phyloP scores from a whole-genome alignment of 2,888 invertebrate species.

The Drosophila neotestacea region DNA sequence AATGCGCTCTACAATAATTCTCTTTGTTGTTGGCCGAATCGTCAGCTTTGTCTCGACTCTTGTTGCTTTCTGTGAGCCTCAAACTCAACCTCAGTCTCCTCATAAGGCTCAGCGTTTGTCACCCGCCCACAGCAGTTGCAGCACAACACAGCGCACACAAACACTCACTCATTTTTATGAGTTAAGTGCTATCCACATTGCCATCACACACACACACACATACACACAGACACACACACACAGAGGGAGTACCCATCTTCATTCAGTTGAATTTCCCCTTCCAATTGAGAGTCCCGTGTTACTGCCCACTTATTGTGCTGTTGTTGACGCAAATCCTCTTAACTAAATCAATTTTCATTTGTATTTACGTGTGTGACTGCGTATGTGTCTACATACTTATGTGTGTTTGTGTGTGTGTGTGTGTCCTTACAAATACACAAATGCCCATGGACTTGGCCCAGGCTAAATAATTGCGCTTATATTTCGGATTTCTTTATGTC shows the following conservation, averaged over 20 bases:
- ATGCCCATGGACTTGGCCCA: constrained; percentile 49
- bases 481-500: constrained; percentile 44
- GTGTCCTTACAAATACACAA: constrained; percentile 28
- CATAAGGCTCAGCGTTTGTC: constrained; percentile 40
- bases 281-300: constrained; percentile 20
- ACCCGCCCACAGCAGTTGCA: constrained; percentile 15
- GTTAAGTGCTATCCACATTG: constrained; percentile 73
- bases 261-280: constrained; percentile 5
- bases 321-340: constrained; percentile 81
- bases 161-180: constrained; percentile 73
- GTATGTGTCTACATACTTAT: neutral
- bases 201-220: constrained; percentile 33
- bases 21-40: constrained; percentile 61
- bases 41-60: constrained; percentile 46
- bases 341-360: constrained; percentile 81
- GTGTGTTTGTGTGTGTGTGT: constrained; percentile 6
- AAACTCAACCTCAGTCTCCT: neutral
- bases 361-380: constrained; percentile 54
- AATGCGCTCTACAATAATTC: constrained; percentile 65
- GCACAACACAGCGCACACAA: constrained; percentile 13
- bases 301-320: constrained; percentile 75
- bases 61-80: constrained; percentile 56
- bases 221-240: constrained; percentile 6
- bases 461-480: constrained; percentile 62
- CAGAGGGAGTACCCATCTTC: constrained; percentile 5